Base-by-base conservation (phyloP, 2,797 vertebrate genomes). In the Acanthurus tractus region DNA sequence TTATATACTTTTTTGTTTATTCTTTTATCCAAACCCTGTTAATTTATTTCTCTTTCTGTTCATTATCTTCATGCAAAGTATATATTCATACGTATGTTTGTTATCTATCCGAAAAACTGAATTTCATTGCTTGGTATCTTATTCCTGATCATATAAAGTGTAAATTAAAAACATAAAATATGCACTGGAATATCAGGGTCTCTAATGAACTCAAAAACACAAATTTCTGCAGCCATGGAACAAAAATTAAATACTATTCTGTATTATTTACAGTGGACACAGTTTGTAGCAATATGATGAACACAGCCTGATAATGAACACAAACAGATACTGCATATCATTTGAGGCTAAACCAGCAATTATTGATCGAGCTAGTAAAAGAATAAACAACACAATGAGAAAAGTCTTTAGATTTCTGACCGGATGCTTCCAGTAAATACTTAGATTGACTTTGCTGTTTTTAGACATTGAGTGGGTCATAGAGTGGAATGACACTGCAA, bases 401-500 rank as follows among this genome's bases (percentile, higher is more conserved):
- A 40, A 44, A 50, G 8, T 70, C 29, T 82, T 79, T 49, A 46
- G 38, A 76, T 56, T 50, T 36, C 38, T 38, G n/a, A 5, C 3
- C 59, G 2, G 14, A 64, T 40, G 34, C 36, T 74, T 82, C 38
- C 29, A 65, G 72, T 76, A 79, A 88, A 76, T 70, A 50, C 52
- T 45, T 70, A 23, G 10, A 67, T 10, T 48, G 25, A 53, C 53
- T 57, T 68, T 54, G 59, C 8, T 74, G 63, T 55, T 79, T 78
- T 79, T 55, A 84, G 71, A 84, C 56, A 36, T 10, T 53, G 70
- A 46, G 45, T 70, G 58, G 44, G 63, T 49, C 80, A 74, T 49
- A 63, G 25, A 70, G 42, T 52, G 70, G 82, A 85, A 86, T 89
- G 86, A 89, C 83, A 67, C 52, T 67, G 76, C 77, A 73, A 52